Evolutionary conservation across 2,113 vertebrate species (phyloP).

Genomic region (Upupa epops): DNA sequence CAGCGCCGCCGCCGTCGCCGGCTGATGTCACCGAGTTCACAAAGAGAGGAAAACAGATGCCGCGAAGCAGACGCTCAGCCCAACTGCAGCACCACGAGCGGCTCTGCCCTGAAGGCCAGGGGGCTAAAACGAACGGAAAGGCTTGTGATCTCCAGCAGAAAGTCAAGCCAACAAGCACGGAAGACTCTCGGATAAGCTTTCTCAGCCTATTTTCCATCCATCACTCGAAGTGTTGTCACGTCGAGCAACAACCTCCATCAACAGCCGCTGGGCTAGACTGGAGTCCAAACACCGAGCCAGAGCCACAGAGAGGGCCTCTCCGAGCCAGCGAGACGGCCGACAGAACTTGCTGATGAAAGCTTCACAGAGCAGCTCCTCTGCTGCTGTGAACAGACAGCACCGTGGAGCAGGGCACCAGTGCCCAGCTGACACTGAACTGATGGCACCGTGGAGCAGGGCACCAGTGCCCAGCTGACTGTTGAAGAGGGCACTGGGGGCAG

Average conservation of each 20-base stretch:
- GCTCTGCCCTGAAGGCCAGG: not conserved
- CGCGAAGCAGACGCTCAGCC: not conserved
- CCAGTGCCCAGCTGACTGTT: too few relatives aligned
- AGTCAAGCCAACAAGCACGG: not conserved
- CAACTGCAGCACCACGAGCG: not conserved
- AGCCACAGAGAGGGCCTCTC: not conserved
- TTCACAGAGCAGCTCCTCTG: not conserved
- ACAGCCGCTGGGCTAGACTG: constrained; percentile 5
- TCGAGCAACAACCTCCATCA: constrained; percentile 9
- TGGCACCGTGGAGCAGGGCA: too few relatives aligned
- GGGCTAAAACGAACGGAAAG: not conserved
- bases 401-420: too few relatives aligned
- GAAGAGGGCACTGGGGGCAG: too few relatives aligned
- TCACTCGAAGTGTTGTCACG: not conserved
- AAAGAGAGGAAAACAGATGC: not conserved
- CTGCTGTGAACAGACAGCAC: too few relatives aligned
- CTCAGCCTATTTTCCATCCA: not conserved
- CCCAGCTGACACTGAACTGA: too few relatives aligned
- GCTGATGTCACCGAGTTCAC: not conserved
- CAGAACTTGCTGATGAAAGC: not conserved
- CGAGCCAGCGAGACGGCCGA: too few relatives aligned
- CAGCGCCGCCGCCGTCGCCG: not conserved
- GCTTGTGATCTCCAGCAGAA: not conserved
- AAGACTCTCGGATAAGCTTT: not conserved
- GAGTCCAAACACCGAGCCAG: not conserved